phyloP scores from a whole-genome alignment of 2,888 invertebrate genomes.

The Scrobipalpa atriplicella region DNA sequence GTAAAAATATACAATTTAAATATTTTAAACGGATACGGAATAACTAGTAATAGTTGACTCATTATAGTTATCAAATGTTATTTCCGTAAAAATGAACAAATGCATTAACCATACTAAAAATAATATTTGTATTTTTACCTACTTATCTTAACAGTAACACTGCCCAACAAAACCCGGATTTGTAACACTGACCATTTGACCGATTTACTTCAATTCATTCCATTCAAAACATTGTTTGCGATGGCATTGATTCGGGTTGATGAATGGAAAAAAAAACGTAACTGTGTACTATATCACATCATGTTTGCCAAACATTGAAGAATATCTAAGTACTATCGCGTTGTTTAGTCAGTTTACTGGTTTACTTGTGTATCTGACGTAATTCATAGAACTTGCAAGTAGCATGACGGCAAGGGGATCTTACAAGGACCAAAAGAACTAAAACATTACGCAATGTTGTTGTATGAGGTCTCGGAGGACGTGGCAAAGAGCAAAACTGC shows the following conservation, averaged over 20 bases:
- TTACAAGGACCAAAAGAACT: neutral
- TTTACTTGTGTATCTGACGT: neutral
- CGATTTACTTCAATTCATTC: conserved; percentile 34
- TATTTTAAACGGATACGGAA: neutral
- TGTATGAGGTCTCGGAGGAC: conserved; percentile 1
- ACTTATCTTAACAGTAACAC: neutral
- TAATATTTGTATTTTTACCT: neutral
- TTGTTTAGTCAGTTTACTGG: neutral
- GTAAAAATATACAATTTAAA: neutral
- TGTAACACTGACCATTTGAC: conserved; percentile 41
- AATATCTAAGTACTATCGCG: neutral
- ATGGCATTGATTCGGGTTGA: conserved; percentile 3
- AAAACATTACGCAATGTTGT: conserved; percentile 7
- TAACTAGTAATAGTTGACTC: conserved; percentile 4
- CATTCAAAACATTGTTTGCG: conserved; percentile 7
- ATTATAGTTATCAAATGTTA: neutral
- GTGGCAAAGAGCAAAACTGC: conserved; percentile 2
- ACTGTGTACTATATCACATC: neutral
- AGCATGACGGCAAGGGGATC: neutral
- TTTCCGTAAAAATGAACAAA: conserved; percentile 1
- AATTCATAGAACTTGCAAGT: neutral
- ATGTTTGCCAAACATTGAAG: neutral
- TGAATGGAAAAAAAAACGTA: conserved; percentile 11
- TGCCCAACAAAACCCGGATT: conserved; percentile 38
- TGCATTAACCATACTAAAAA: neutral